phyloP scores from a whole-genome alignment of 1,140 invertebrate genomes.

The Pantala flavescens region DNA sequence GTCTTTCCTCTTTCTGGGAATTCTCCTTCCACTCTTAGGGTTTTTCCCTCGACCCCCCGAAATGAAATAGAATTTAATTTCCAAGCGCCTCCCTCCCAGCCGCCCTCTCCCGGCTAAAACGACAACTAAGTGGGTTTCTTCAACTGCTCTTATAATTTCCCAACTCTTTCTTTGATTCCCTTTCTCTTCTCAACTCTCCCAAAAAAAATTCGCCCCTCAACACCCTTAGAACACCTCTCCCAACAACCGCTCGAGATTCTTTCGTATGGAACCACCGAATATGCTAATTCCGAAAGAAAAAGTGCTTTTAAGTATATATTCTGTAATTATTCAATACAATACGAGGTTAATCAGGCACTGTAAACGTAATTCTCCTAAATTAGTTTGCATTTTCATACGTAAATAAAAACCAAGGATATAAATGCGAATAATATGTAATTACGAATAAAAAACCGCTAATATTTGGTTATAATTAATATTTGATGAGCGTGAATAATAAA shows the following conservation, averaged over 20 bases:
- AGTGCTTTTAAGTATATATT: too few relatives aligned
- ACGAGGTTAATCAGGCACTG: too few relatives aligned
- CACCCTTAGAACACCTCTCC: not conserved
- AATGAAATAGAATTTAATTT: slow-evolving; percentile 11
- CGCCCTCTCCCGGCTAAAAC: not conserved
- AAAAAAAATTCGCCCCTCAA: not conserved
- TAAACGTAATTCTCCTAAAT: too few relatives aligned
- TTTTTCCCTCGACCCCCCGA: not conserved
- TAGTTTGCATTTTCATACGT: too few relatives aligned
- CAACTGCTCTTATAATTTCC: slow-evolving; percentile 5
- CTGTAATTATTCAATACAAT: too few relatives aligned
- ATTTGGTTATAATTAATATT: too few relatives aligned
- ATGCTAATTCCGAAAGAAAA: not conserved
- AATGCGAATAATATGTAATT: too few relatives aligned
- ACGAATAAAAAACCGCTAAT: too few relatives aligned
- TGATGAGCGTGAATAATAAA: too few relatives aligned
- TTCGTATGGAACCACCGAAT: not conserved
- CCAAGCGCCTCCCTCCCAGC: not conserved
- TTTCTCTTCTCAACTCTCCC: not conserved
- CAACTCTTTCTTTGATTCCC: not conserved
- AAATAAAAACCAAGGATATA: too few relatives aligned
- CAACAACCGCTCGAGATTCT: not conserved
- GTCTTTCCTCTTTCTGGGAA: not conserved
- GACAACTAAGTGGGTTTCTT: slow-evolving; percentile 5
- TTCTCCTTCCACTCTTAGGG: not conserved